phyloP scores from a whole-genome alignment of 2,888 invertebrate genomes.

The Catocala sponsa region DNA sequence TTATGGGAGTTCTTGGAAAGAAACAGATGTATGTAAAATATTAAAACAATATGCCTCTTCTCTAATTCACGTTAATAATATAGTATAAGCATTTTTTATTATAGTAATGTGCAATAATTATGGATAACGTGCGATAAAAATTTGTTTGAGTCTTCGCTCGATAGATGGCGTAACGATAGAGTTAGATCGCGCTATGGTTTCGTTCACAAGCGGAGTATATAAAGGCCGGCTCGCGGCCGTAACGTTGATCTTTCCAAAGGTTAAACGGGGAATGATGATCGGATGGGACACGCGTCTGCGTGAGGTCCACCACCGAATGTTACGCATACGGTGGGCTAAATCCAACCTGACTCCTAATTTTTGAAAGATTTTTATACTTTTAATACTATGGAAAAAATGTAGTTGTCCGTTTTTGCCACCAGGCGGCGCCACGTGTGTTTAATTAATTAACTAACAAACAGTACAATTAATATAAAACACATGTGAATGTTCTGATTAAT shows the following conservation, averaged over 20 bases:
- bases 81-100: neutral
- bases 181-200: constrained; percentile 64
- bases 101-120: neutral
- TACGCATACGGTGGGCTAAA: constrained; percentile 81
- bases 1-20: neutral
- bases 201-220: constrained; percentile 32
- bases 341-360: constrained; percentile 75
- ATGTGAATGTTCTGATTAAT: too few relatives aligned
- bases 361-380: constrained; percentile 63
- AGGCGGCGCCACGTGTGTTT: neutral
- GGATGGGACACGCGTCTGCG: constrained; percentile 75
- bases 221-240: fast-evolving
- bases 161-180: constrained; percentile 67
- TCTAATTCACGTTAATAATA: too few relatives aligned
- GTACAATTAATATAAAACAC: neutral
- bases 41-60: too few relatives aligned
- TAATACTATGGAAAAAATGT: neutral
- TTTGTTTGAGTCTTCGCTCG: constrained; percentile 11
- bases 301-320: constrained; percentile 83
- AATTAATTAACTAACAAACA: neutral
- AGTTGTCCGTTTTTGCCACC: neutral
- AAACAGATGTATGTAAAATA: neutral
- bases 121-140: neutral
- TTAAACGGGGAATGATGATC: constrained; percentile 85
- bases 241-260: constrained; percentile 81